Conservation (phyloP, 2,113 vertebrate species). For the Rallus limicola region DNA sequence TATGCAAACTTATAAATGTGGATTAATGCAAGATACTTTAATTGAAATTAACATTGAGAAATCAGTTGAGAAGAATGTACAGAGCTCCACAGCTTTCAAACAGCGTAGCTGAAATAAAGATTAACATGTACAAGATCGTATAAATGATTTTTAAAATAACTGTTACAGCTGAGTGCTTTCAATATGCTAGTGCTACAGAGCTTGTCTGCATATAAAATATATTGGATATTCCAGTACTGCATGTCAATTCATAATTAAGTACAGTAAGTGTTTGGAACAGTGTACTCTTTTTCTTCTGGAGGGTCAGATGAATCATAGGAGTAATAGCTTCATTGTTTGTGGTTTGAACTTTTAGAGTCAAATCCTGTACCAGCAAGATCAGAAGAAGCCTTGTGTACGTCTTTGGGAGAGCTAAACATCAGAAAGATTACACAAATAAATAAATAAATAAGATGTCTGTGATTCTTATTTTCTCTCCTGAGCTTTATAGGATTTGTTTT, state of each 20-base stretch:
- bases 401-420: background rate
- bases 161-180: background rate
- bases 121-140: background rate
- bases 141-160: background rate
- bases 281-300: background rate
- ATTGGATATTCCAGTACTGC: background rate
- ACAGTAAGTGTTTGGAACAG: background rate
- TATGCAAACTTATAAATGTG: background rate
- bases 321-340: conserved; percentile 2
- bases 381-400: background rate
- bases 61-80: background rate
- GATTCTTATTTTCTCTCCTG: background rate
- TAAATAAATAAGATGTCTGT: background rate
- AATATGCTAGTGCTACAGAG: background rate
- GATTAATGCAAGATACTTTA: background rate
- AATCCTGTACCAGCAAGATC: background rate
- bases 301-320: background rate
- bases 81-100: background rate
- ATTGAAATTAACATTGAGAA: background rate
- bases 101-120: background rate
- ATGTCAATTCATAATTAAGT: background rate
- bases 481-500: background rate
- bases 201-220: background rate
- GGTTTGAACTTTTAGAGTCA: conserved; percentile 7
- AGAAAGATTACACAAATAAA: background rate